A percentile compares a stretch with the other conserved stretches of the same genome.
phyloP scores from a whole-genome alignment of 2,113 vertebrate genomes.

The Antigone vipio region DNA sequence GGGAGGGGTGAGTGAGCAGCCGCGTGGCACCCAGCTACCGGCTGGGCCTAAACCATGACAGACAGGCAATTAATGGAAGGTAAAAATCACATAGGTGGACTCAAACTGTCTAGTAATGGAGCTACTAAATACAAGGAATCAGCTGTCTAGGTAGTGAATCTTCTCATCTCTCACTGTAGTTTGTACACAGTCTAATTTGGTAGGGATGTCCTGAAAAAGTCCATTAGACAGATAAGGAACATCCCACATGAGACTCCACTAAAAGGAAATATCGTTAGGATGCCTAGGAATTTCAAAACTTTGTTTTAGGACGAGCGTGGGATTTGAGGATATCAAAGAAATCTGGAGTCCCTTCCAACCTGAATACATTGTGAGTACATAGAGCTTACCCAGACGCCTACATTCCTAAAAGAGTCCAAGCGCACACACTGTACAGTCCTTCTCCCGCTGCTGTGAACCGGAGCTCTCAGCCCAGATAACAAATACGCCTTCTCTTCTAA shows the following conservation, averaged over 20 bases:
- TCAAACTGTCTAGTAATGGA: background rate
- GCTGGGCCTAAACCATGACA: no score
- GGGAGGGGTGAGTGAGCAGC: no score
- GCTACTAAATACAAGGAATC: background rate
- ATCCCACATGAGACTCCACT: rapidly evolving
- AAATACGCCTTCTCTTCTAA: background rate
- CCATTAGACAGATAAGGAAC: background rate
- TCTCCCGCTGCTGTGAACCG: background rate
- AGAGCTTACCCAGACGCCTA: background rate
- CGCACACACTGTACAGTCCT: no score
- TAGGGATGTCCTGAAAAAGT: background rate
- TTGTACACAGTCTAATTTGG: background rate
- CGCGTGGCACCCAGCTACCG: no score
- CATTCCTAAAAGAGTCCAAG: background rate
- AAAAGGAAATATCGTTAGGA: background rate
- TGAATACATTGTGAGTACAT: rapidly evolving
- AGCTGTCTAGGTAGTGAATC: background rate
- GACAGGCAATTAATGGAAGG: background rate
- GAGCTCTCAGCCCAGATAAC: background rate
- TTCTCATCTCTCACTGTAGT: background rate
- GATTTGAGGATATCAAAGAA: background rate
- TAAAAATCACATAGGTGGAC: background rate
- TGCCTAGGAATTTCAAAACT: background rate
- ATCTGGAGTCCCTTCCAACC: background rate
- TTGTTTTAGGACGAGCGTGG: background rate